Conservation (phyloP, 2,113 vertebrate species). For the Anser cygnoides region DNA sequence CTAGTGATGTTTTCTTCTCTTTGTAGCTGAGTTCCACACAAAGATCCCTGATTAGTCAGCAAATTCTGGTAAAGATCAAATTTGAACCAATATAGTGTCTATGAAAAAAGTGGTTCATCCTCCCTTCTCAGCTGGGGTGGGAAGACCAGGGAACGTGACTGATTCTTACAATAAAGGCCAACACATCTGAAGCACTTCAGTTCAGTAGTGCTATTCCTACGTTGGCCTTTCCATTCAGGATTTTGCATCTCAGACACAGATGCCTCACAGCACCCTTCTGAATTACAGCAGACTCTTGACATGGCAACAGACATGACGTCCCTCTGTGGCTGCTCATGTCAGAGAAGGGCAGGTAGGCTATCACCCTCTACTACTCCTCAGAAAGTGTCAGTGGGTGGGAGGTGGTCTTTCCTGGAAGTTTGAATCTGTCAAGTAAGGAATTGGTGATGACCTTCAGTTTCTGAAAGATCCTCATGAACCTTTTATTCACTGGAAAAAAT, state of each 20-base stretch:
- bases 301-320: neutral
- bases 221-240: neutral
- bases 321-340: neutral
- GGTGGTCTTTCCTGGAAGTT: neutral
- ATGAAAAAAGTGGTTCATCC: neutral
- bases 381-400: neutral
- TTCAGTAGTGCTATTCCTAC: neutral
- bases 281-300: neutral
- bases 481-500: neutral
- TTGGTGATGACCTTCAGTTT: neutral
- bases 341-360: neutral
- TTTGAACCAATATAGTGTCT: neutral
- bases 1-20: neutral
- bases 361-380: fast-evolving
- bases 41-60: neutral
- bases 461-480: neutral
- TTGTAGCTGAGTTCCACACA: neutral
- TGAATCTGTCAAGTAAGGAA: neutral
- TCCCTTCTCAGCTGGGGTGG: neutral
- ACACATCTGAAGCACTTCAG: neutral
- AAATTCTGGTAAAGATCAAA: neutral
- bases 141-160: neutral
- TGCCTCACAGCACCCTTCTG: neutral
- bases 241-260: fast-evolving
- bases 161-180: neutral